A percentile compares a stretch with the other conserved stretches of the same genome.
Conservation (phyloP, 2,888 invertebrate genomes). For the Dione juno region DNA sequence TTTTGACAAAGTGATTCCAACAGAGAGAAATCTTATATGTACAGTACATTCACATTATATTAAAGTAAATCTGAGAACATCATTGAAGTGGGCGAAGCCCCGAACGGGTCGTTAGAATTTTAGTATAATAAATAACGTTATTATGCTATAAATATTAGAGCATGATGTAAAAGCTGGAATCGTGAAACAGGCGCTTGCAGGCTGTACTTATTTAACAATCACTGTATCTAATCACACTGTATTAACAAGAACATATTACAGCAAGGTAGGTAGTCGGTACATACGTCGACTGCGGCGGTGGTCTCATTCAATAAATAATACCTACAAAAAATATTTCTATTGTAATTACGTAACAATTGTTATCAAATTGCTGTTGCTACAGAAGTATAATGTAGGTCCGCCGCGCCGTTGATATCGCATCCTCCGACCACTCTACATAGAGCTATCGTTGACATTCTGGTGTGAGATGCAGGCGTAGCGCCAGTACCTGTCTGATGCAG, state of each 20-base stretch:
- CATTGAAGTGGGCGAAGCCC: too few relatives aligned
- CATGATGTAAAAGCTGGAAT: too few relatives aligned
- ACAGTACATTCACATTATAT: too few relatives aligned
- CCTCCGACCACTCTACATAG: neutral
- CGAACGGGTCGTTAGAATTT: too few relatives aligned
- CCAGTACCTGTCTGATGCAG: too few relatives aligned
- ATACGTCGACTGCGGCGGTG: neutral
- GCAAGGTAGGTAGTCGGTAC: too few relatives aligned
- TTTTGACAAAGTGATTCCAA: too few relatives aligned
- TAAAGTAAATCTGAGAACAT: too few relatives aligned
- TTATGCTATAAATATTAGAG: neutral
- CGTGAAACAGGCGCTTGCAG: neutral
- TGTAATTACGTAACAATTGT: neutral
- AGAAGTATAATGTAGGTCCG: neutral
- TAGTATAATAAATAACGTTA: too few relatives aligned
- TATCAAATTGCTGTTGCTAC: neutral
- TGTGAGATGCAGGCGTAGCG: too few relatives aligned
- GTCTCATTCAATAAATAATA: neutral
- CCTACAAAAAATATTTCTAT: neutral
- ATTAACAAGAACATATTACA: constrained; percentile 4
- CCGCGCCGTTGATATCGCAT: neutral
- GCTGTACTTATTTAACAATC: constrained; percentile 1
- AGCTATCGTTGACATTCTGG: too few relatives aligned
- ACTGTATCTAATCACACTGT: neutral
- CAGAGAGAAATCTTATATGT: too few relatives aligned